Conservation (phyloP, 1,140 invertebrate species). For the Halesus radiatus region DNA sequence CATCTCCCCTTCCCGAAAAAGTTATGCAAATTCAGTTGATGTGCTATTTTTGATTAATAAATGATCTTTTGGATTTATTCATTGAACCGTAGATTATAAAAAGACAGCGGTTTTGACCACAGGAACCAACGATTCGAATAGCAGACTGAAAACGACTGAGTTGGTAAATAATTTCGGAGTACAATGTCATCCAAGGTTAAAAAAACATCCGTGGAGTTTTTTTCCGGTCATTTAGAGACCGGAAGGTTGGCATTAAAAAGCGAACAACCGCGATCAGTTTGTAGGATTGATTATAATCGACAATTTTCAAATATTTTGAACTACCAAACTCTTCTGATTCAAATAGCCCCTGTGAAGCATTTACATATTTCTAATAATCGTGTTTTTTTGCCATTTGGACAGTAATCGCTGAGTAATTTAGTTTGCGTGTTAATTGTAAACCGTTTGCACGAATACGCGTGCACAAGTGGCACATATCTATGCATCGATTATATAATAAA, state of each 20-base stretch:
- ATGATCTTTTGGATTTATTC: too few relatives aligned
- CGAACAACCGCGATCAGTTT: background rate
- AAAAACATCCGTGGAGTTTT: background rate
- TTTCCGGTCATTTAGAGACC: background rate
- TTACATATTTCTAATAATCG: background rate
- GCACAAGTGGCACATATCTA: too few relatives aligned
- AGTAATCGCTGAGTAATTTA: background rate
- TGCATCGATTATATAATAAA: too few relatives aligned
- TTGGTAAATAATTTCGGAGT: background rate
- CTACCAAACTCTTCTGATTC: background rate
- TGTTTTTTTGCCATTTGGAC: background rate
- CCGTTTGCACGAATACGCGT: too few relatives aligned
- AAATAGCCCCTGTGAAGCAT: background rate
- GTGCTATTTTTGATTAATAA: too few relatives aligned
- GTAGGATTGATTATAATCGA: background rate
- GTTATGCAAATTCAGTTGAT: too few relatives aligned
- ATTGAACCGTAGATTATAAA: too few relatives aligned
- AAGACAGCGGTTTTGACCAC: too few relatives aligned
- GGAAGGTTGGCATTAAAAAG: background rate
- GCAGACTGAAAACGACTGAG: too few relatives aligned
- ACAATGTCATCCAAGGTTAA: conserved; percentile 22
- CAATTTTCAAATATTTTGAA: background rate
- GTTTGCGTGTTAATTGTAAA: background rate
- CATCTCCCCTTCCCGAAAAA: too few relatives aligned
- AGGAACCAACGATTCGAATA: too few relatives aligned